Percentiles rank a stretch among this genome's conserved stretches.
These are phyloP conservation scores for Aporrectodea caliginosa DNA, from an alignment of 1,140 invertebrate genomes.

Conservation along the genomic window DNA sequence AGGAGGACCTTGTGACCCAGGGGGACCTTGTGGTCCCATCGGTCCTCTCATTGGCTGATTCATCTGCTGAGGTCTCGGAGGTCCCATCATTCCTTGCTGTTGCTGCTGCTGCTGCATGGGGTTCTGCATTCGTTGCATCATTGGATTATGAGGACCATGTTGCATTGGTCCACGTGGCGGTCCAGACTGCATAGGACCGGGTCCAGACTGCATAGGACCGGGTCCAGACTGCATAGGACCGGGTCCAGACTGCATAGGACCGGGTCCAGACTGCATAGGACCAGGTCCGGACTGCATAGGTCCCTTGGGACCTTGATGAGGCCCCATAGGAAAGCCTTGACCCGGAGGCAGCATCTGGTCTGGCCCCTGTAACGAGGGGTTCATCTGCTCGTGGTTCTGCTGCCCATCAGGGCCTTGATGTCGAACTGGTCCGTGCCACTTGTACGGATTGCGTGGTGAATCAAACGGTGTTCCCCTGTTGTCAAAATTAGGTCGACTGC, in stretches of 20 bases:
- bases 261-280: background rate
- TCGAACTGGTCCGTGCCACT: background rate
- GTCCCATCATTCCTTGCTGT: background rate
- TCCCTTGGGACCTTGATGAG: background rate
- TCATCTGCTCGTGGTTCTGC: background rate
- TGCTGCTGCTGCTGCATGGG: background rate
- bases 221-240: no score
- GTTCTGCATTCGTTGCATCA: background rate
- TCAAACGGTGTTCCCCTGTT: background rate
- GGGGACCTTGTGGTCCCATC: background rate
- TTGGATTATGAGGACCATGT: background rate
- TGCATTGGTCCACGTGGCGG: background rate
- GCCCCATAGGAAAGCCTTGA: background rate
- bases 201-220: no score
- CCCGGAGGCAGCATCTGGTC: background rate
- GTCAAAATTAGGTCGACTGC: background rate
- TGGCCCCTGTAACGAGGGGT: background rate
- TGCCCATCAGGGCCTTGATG: background rate
- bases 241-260: background rate
- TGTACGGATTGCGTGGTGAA: background rate
- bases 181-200: background rate
- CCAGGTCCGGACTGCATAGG: no score
- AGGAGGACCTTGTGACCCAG: background rate
- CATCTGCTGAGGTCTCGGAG: background rate
- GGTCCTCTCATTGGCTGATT: background rate